phyloP scores from a whole-genome alignment of 2,888 invertebrate species.

The Pristionchus fissidentatus region DNA sequence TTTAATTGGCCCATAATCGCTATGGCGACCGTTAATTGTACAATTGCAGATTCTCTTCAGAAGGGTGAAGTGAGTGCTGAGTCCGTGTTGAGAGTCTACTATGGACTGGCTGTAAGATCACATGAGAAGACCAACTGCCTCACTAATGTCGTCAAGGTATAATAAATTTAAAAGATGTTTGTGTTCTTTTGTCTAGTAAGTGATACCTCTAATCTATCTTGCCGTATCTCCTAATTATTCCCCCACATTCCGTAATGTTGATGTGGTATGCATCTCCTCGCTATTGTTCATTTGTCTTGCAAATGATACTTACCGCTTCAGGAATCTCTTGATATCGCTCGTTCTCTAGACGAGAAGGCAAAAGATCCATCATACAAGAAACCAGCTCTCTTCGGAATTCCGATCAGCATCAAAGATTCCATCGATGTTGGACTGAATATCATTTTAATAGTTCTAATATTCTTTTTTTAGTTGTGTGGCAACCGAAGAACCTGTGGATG shows the following conservation, averaged over 20 bases:
- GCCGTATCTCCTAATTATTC: too few relatives aligned
- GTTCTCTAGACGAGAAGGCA: conserved; percentile 49
- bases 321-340: conserved; percentile 44
- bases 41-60: not conserved
- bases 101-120: not conserved
- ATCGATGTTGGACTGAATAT: conserved; percentile 2
- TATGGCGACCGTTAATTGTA: too few relatives aligned
- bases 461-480: not conserved
- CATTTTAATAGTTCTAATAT: not conserved
- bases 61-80: not conserved
- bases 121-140: conserved; percentile 24
- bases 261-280: too few relatives aligned
- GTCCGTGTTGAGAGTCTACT: not conserved
- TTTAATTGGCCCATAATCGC: too few relatives aligned
- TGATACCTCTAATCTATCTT: too few relatives aligned
- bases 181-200: not conserved
- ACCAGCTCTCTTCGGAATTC: conserved; percentile 59
- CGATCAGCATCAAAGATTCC: conserved; percentile 58
- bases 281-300: not conserved
- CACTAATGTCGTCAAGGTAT: not conserved
- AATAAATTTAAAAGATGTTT: not conserved
- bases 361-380: conserved; percentile 46
- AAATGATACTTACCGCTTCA: not conserved
- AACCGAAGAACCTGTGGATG: not conserved
- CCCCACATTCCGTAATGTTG: too few relatives aligned